phyloP scores from a whole-genome alignment of 2,113 vertebrate genomes.

The Speoplatyrhinus poulsoni region DNA sequence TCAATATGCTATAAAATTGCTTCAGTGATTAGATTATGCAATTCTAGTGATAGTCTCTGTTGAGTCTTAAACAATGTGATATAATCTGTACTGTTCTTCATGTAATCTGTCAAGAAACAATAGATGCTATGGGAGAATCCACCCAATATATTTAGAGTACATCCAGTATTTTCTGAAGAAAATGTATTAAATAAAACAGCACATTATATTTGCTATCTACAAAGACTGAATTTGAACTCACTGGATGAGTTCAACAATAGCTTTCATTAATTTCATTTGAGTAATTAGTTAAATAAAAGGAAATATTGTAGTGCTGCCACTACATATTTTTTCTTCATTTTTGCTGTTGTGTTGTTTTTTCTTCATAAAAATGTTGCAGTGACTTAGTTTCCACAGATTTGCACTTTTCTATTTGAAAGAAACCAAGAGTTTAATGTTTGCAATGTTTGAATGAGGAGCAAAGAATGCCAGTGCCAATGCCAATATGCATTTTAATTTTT shows the following conservation, averaged over 20 bases:
- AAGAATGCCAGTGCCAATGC: too few relatives aligned
- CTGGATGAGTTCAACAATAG: conserved; percentile 17
- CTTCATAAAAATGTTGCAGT: conserved; percentile 19
- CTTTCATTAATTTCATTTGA: conserved; percentile 26
- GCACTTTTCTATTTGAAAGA: conserved; percentile 57
- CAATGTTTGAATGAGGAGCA: conserved; percentile 33
- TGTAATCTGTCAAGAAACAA: conserved; percentile 6
- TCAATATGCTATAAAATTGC: conserved; percentile 66
- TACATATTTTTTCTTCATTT: conserved; percentile 25
- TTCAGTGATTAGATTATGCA: conserved; percentile 59
- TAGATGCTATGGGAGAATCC: neutral
- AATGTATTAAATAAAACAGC: neutral
- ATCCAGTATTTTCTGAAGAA: conserved; percentile 5
- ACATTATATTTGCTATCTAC: neutral
- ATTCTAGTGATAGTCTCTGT: conserved; percentile 44
- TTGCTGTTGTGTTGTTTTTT: conserved; percentile 16
- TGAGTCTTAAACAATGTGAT: conserved; percentile 23
- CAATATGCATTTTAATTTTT: conserved; percentile 24
- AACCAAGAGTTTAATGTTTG: conserved; percentile 43
- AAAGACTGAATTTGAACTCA: conserved; percentile 33
- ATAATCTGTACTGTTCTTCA: conserved; percentile 8
- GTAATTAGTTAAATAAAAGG: conserved; percentile 17
- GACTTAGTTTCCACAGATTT: conserved; percentile 46
- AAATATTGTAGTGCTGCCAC: conserved; percentile 28
- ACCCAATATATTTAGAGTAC: conserved; percentile 18